Percentiles rank a stretch among this genome's conserved stretches.
Evolutionary conservation across 2,797 vertebrate genomes (phyloP).

Genomic region (Macropodus opercularis): DNA sequence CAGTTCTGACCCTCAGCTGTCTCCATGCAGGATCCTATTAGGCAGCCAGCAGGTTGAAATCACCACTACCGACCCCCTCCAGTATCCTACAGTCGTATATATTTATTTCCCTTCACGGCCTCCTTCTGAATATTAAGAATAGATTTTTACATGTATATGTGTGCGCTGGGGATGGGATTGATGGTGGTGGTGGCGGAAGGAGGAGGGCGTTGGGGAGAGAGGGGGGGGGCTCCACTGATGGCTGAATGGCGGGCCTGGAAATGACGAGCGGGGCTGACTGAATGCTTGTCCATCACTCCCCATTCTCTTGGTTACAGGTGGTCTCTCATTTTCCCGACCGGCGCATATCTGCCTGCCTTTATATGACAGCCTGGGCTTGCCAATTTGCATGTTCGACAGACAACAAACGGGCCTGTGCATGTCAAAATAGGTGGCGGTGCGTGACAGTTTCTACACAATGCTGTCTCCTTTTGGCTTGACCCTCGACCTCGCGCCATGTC

Average conservation of each 20-base stretch:
- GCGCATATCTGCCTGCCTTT: slow-evolving; percentile 94
- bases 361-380: slow-evolving; percentile 95
- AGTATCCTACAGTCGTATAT: slow-evolving; percentile 72
- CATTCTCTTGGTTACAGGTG: slow-evolving; percentile 99
- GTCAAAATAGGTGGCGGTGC: slow-evolving; percentile 99
- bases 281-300: slow-evolving; percentile 99
- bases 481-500: slow-evolving; percentile 96
- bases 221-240: slow-evolving; percentile 78
- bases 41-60: slow-evolving; percentile 93
- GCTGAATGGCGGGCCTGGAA: slow-evolving; percentile 85
- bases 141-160: slow-evolving; percentile 98
- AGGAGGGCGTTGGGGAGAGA: slow-evolving; percentile 46
- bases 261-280: slow-evolving; percentile 89
- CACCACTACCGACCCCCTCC: slow-evolving; percentile 87
- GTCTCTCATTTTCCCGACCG: slow-evolving; percentile 96
- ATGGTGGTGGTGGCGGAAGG: slow-evolving; percentile 61
- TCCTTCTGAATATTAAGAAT: slow-evolving; percentile 99
- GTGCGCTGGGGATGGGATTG: slow-evolving; percentile 76
- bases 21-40: slow-evolving; percentile 96
- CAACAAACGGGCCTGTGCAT: slow-evolving; percentile 99
- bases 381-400: slow-evolving; percentile 99
- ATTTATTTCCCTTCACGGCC: slow-evolving; percentile 87
- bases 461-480: slow-evolving; percentile 98
- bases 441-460: slow-evolving; percentile 99
- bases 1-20: slow-evolving; percentile 95